Evolutionary conservation across 2,888 invertebrate species (phyloP).

Genomic region (Campoletis raptor): DNA sequence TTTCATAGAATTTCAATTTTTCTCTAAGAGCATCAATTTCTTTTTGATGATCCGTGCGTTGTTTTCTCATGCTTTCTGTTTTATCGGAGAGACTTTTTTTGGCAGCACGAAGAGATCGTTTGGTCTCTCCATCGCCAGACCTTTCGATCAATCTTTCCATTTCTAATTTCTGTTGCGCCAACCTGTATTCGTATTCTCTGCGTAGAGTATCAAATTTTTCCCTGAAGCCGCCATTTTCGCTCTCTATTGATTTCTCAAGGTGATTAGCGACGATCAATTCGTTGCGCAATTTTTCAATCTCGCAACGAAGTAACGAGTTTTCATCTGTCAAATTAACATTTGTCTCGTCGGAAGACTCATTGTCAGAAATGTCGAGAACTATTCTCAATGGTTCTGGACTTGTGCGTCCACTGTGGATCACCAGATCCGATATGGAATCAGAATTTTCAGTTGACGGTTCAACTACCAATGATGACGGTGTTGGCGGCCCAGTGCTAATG

Average conservation of each 20-base stretch:
- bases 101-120: conserved; percentile 75
- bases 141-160: conserved; percentile 69
- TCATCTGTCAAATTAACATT: conserved; percentile 58
- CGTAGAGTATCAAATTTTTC: conserved; percentile 65
- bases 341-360: conserved; percentile 47
- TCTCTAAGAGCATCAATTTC: conserved; percentile 83
- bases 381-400: conserved; percentile 72
- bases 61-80: conserved; percentile 82
- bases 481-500: conserved; percentile 68
- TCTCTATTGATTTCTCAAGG: conserved; percentile 83
- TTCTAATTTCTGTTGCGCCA: conserved; percentile 68
- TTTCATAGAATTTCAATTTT: conserved; percentile 85
- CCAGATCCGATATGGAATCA: conserved; percentile 78
- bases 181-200: conserved; percentile 70
- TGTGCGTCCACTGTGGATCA: conserved; percentile 74
- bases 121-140: conserved; percentile 57
- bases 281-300: conserved; percentile 86
- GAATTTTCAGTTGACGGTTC: conserved; percentile 76
- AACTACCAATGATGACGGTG: conserved; percentile 76
- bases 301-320: conserved; percentile 84
- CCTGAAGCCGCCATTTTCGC: conserved; percentile 63
- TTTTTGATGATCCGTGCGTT: conserved; percentile 85
- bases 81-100: conserved; percentile 84
- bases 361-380: conserved; percentile 72
- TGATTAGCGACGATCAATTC: conserved; percentile 85